Evolutionary conservation across 2,113 vertebrate species (phyloP).

Genomic region (Paedocypris sp.): DNA sequence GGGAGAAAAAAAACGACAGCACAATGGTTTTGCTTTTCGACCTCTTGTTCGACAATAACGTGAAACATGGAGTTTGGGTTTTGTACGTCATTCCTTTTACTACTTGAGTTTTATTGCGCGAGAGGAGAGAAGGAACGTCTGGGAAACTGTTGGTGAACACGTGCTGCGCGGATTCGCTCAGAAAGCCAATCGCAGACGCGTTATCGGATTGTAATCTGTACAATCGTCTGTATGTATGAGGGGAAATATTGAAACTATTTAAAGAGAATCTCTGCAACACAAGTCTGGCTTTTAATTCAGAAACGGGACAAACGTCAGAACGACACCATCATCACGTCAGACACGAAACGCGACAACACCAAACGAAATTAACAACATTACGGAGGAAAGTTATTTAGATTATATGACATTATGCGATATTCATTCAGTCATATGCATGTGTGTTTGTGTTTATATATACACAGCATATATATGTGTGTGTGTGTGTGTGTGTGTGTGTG

Average conservation of each 20-base stretch:
- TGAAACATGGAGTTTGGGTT: not conserved
- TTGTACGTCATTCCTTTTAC: conserved; percentile 14
- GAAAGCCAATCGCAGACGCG: conserved; percentile 54
- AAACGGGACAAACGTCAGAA: not conserved
- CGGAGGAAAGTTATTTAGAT: too few species aligned
- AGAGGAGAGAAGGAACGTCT: conserved; percentile 74
- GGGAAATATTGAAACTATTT: conserved; percentile 76
- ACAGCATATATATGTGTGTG: too few species aligned
- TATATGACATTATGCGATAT: too few species aligned
- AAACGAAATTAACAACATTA: too few species aligned
- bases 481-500: too few species aligned
- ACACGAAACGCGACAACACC: too few species aligned
- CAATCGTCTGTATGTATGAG: conserved; percentile 80
- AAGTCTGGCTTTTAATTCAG: not conserved
- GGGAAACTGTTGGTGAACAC: conserved; percentile 75
- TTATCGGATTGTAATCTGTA: conserved; percentile 76
- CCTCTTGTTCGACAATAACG: conserved; percentile 9
- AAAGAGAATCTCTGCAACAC: conserved; percentile 77
- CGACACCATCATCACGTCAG: too few species aligned
- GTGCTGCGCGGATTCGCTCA: conserved; percentile 55
- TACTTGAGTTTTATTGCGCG: conserved; percentile 37
- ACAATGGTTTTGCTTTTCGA: conserved; percentile 24
- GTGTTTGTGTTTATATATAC: too few species aligned
- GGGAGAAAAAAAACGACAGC: conserved; percentile 18
- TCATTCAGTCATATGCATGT: too few species aligned